These are phyloP conservation scores for Formica exsecta DNA, from an alignment of 1,140 invertebrate genomes.

Conservation along the genomic window DNA sequence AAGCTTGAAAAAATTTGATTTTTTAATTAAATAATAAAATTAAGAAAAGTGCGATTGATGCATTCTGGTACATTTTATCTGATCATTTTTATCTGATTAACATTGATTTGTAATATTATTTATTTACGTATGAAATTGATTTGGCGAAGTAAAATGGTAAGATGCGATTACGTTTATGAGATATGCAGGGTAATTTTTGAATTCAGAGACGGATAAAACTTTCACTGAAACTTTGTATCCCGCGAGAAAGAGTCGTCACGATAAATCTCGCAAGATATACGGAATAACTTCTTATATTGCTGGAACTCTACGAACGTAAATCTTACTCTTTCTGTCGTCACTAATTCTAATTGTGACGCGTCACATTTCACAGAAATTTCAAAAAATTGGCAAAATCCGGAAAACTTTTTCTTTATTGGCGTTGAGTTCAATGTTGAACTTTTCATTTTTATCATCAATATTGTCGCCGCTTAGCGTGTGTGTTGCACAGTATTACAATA, in stretches of 20 bases:
- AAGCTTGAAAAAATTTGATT: not conserved
- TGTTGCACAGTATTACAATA: not conserved
- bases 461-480: too few relatives aligned
- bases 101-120: not conserved
- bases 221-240: constrained; percentile 62
- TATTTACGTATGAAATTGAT: not conserved
- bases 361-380: constrained; percentile 23
- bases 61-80: not conserved
- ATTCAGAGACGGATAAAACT: constrained; percentile 48
- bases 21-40: not conserved
- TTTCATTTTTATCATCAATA: constrained; percentile 12
- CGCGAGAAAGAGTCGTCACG: constrained; percentile 60
- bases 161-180: constrained; percentile 44
- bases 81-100: not conserved
- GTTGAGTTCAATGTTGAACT: not conserved
- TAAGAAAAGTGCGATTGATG: not conserved
- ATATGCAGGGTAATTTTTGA: constrained; percentile 61
- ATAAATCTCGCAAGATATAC: constrained; percentile 74
- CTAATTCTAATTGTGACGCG: constrained; percentile 59
- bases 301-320: constrained; percentile 57
- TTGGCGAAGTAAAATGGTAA: not conserved
- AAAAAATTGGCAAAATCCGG: not conserved
- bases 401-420: constrained; percentile 1
- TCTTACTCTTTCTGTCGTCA: constrained; percentile 55
- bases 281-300: constrained; percentile 73